Conservation (phyloP, 2,797 vertebrate genomes). For the Sebastes ruberrimus region DNA sequence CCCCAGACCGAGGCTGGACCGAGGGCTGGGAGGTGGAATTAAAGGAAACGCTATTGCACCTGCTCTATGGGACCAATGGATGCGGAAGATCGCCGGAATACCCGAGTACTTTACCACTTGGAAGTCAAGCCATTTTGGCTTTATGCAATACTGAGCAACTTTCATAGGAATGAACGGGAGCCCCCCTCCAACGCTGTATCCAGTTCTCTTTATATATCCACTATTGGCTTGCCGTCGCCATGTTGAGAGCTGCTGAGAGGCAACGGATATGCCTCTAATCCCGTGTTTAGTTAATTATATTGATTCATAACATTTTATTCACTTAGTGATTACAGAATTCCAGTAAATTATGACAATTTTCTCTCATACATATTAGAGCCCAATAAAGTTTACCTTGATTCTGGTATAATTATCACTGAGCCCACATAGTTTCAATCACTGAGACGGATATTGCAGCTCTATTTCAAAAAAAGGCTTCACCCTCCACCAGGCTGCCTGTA, state of each 20-base stretch:
- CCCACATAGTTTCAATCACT: not conserved
- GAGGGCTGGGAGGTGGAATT: too few relatives aligned
- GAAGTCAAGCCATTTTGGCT: too few relatives aligned
- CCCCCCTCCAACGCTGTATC: too few relatives aligned
- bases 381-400: not conserved
- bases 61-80: too few relatives aligned
- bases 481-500: not conserved
- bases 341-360: too few relatives aligned
- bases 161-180: too few relatives aligned
- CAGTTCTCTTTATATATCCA: too few relatives aligned
- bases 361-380: not conserved
- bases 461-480: conserved; percentile 1
- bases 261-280: not conserved
- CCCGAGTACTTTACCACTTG: too few relatives aligned
- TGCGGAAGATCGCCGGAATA: accelerated
- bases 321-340: not conserved
- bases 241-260: too few relatives aligned
- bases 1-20: too few relatives aligned
- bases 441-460: not conserved
- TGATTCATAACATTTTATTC: not conserved
- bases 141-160: accelerated
- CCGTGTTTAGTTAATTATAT: not conserved
- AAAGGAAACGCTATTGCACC: too few relatives aligned
- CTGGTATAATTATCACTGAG: not conserved
- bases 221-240: accelerated